Base-by-base conservation (phyloP, 2,113 vertebrate genomes). In the Heptranchias perlo region DNA sequence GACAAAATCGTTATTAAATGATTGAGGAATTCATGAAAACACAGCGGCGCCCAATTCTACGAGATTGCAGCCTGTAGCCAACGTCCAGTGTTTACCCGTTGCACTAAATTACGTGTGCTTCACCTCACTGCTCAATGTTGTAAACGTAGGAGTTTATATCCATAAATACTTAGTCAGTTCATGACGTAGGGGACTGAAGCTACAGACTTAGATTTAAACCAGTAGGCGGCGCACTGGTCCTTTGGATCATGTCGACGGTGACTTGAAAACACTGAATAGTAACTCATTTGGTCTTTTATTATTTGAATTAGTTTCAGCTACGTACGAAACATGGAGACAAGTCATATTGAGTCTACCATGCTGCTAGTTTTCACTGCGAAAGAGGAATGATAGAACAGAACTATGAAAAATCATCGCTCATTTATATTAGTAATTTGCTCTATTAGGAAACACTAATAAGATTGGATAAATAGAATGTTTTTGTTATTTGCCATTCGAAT, bases 151-250 rank as follows among this genome's bases (percentile, higher is more conserved):
- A 49, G 94, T 69, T 95, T 52, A 47, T 67, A 69, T 13, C 65
- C 0, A 35, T 95, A 52, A 95, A 95, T 73, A 95, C 52, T 31
- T 35, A 95, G 52, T 49, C 65, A 95, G 65, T 35, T 31, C 65
- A 47, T 67, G 94, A 95, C 64, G 94, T 52, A 0, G 47, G 65
- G 64, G 23, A 67, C 5, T 31, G 44, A 52, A 52, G 47, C 39
- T 10, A 47, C 61, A 82, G 25, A 54, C 14, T 49, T 35, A n/a
- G n/a, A n/a, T n/a, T n/a, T n/a, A n/a, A 35, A 28, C 58, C 96
- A 65, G 62, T 13, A n/a, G 96, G 21, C 91, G 96, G 96, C 82
- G 96, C 84, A 67, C 3, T 67, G 4, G 96, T 96, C 44, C 96
- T 87, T 67, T 91, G 78, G 62, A 89, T 65, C 1, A 4, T 3